phyloP scores from a whole-genome alignment of 2,797 vertebrate species.

The Gymnothorax javanicus region DNA sequence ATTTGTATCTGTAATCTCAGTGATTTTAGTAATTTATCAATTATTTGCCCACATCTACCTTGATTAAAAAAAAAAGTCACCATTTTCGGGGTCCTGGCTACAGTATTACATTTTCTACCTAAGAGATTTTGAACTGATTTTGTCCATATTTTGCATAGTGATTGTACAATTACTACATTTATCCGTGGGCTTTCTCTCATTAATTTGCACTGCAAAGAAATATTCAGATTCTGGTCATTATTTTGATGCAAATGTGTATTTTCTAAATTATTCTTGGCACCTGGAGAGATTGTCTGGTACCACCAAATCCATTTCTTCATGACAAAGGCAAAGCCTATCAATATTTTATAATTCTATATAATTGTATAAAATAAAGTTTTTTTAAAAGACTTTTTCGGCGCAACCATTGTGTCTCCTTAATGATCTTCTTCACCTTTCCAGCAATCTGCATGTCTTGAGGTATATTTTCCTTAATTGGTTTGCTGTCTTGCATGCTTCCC shows the following conservation, averaged over 20 bases:
- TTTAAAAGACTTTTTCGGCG: not conserved
- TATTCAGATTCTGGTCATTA: not conserved
- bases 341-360: slow-evolving; percentile 2
- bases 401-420: no score
- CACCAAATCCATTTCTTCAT: not conserved
- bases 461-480: no score
- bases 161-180: not conserved
- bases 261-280: not conserved
- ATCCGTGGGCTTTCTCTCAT: not conserved
- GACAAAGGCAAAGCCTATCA: slow-evolving; percentile 12
- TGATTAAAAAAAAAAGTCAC: not conserved
- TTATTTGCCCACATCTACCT: not conserved
- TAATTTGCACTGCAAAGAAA: not conserved
- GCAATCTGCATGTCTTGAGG: no score
- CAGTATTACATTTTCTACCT: not conserved
- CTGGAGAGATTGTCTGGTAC: not conserved
- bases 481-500: no score
- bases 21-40: not conserved
- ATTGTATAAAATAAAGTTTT: not conserved
- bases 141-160: not conserved
- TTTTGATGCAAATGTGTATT: not conserved
- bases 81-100: not conserved
- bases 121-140: not conserved
- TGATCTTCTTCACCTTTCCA: no score
- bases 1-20: not conserved